Evolutionary conservation across 2,797 vertebrate species (phyloP), one percentile per base, ranked within the genome.

Genomic region (Mycteria americana): DNA sequence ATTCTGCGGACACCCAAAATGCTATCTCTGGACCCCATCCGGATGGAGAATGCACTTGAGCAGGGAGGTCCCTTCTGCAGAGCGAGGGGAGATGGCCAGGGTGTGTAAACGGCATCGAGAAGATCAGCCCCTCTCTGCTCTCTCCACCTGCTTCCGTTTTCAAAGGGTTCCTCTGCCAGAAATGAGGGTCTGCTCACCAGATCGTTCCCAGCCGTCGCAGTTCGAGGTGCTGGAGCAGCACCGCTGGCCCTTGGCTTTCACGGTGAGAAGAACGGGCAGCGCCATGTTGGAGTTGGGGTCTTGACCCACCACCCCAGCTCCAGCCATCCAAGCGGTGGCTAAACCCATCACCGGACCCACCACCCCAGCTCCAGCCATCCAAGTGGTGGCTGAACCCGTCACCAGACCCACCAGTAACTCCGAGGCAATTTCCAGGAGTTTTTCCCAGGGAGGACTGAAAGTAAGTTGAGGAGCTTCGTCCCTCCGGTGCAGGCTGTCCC

Each of bases 261-360:
- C 1, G 0, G 22, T 15, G 41, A 54, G 56, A 16, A n/a, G 23
- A 46, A 37, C 1, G 1, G 46, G n/a, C 74, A 63, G n/a, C 5
- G 0, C 24, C n/a, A 39, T 3, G 2, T 35, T 54, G 39, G 45
- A 62, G 51, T 18, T 72, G 39, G 46, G 62, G 8, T 51, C 68
- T 37, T 57, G 30, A 54, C 53, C 53, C 53, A 54, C 30, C 53
- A 21, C 30, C 23, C 11, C 64, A 62, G 56, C n/a, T 77, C 54
- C 84, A 33, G 27, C 53, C 53, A 37, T 51, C 37, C 37, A 57
- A 30, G n/a, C 13, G 23, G 28, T 62, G 74, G 64, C 21, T 69
- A 53, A 76, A 60, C 31, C 72, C 45, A 10, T 37, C 37, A 37
- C 37, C 37, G 37, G 30, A 54, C 53, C 53, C 53, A 54, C 30